Conservation (phyloP, 1,140 invertebrate genomes). For the Trichogramma pretiosum region DNA sequence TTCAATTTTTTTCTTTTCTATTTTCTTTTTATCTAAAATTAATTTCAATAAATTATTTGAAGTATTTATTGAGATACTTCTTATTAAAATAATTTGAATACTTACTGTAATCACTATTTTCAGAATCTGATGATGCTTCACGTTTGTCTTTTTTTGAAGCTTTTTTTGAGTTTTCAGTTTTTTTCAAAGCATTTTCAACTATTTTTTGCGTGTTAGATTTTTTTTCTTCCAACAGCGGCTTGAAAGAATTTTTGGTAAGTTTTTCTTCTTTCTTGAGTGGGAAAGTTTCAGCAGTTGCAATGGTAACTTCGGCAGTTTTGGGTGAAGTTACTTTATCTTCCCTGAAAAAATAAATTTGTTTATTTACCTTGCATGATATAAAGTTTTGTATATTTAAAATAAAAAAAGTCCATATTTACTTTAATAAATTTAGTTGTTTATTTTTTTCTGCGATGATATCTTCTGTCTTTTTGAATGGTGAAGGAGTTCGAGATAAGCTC, state of each 20-base stretch:
- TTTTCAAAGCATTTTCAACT: slow-evolving; percentile 31
- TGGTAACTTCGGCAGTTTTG: slow-evolving; percentile 28
- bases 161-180: slow-evolving; percentile 34
- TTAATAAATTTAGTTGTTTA: slow-evolving; percentile 30
- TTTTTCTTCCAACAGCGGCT: slow-evolving; percentile 32
- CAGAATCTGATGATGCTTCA: slow-evolving; percentile 43
- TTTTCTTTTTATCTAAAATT: no score
- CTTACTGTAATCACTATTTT: slow-evolving; percentile 43
- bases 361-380: neutral
- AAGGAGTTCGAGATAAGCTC: slow-evolving; percentile 69
- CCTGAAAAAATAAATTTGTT: slow-evolving; percentile 25
- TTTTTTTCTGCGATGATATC: slow-evolving; percentile 51
- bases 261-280: slow-evolving; percentile 40
- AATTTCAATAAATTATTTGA: slow-evolving; percentile 10
- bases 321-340: slow-evolving; percentile 36
- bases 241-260: slow-evolving; percentile 25
- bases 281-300: slow-evolving; percentile 30
- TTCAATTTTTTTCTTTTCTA: slow-evolving; percentile 41
- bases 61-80: no score
- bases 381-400: neutral
- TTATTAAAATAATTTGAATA: no score
- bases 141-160: slow-evolving; percentile 42
- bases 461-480: slow-evolving; percentile 68
- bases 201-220: slow-evolving; percentile 30
- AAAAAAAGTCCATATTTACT: slow-evolving; percentile 24